phyloP scores from a whole-genome alignment of 2,797 vertebrate species.

The Xiphorhynchus erythropygius region DNA sequence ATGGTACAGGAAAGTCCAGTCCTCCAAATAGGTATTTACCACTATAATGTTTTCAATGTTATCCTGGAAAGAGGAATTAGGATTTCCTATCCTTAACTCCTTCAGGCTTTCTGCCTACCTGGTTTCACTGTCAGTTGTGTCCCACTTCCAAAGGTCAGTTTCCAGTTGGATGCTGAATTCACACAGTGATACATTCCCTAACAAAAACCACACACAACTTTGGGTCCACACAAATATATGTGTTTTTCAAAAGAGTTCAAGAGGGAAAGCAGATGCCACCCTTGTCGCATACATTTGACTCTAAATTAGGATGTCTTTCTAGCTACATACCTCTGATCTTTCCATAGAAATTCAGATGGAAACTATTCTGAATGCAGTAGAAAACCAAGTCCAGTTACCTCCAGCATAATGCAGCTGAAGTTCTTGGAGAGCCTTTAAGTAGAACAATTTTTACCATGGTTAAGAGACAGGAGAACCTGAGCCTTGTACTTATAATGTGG shows the following conservation, averaged over 20 bases:
- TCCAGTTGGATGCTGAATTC: not conserved
- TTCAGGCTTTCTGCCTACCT: not conserved
- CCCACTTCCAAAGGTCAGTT: not conserved
- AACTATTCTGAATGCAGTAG: not conserved
- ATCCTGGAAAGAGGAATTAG: not conserved
- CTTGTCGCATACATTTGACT: not conserved
- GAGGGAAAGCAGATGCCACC: not conserved
- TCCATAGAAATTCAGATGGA: not conserved
- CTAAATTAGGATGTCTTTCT: not conserved
- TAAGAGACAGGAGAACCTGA: not conserved
- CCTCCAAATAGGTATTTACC: not conserved
- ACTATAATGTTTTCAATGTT: not conserved
- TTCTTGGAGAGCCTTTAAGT: not conserved
- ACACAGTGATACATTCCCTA: not conserved
- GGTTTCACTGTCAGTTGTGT: not conserved
- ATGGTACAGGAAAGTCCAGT: not conserved
- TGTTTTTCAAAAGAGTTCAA: not conserved
- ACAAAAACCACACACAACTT: not conserved
- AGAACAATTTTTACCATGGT: not conserved
- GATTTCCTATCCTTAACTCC: not conserved
- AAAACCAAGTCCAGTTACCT: not conserved
- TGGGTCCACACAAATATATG: not conserved
- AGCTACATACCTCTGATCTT: not conserved
- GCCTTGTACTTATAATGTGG: not conserved
- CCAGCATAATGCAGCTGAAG: accelerated